Conservation (phyloP, 2,113 vertebrate species). For the Neogobius melanostomus region DNA sequence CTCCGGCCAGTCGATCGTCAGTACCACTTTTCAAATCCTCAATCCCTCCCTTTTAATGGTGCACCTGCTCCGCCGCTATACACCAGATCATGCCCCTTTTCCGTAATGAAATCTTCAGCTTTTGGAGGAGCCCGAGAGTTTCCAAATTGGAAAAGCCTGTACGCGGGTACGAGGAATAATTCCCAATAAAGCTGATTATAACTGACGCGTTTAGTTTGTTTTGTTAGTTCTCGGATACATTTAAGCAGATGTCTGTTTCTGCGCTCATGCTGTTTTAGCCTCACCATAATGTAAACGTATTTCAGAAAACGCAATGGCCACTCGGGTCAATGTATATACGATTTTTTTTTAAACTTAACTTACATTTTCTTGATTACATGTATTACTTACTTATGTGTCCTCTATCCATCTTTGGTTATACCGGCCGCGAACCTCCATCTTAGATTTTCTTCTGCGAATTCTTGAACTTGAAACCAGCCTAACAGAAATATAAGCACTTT, state of each 20-base stretch:
- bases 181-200: neutral
- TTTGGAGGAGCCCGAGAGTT: neutral
- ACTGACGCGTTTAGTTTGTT: slow-evolving; percentile 3
- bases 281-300: neutral
- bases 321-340: too few relatives aligned
- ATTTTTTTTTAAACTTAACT: too few relatives aligned
- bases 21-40: neutral
- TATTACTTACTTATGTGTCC: too few relatives aligned
- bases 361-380: too few relatives aligned
- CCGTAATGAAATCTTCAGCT: neutral
- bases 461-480: too few relatives aligned
- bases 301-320: neutral
- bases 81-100: neutral
- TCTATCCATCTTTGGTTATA: too few relatives aligned
- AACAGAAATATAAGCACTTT: slow-evolving; percentile 3
- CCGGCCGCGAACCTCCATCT: neutral
- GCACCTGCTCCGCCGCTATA: neutral
- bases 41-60: neutral
- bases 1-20: neutral
- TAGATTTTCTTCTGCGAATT: neutral
- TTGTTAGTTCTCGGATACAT: neutral
- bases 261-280: neutral
- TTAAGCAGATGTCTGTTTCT: neutral
- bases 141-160: slow-evolving; percentile 6
- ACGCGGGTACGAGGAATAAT: neutral